phyloP scores from a whole-genome alignment of 2,113 vertebrate genomes.

The Acanthochromis polyacanthus region DNA sequence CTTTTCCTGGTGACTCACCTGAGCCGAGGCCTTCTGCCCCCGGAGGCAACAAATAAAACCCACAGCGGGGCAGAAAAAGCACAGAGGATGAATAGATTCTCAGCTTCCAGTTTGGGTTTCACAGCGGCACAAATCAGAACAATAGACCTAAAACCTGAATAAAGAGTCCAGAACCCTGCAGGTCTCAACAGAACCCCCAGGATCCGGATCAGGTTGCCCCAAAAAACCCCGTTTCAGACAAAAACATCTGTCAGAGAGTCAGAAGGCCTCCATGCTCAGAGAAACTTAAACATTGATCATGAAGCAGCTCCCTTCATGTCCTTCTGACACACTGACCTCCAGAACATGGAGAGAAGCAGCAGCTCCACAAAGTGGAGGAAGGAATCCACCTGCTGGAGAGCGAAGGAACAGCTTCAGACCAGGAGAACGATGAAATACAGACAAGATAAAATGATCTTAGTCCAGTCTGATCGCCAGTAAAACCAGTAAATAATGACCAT shows the following conservation, averaged over 20 bases:
- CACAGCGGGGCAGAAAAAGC: slow-evolving; percentile 23
- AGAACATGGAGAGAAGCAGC: slow-evolving; percentile 8
- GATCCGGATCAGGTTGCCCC: slow-evolving; percentile 69
- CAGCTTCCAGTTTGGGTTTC: slow-evolving; percentile 65
- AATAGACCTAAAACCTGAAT: slow-evolving; percentile 44
- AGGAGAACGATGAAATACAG: neutral
- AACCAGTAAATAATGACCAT: too few species aligned
- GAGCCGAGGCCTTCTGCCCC: slow-evolving; percentile 50
- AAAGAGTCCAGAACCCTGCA: slow-evolving; percentile 48
- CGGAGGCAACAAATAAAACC: slow-evolving; percentile 10
- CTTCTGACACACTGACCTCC: slow-evolving; percentile 8
- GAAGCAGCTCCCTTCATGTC: too few species aligned
- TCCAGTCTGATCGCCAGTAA: neutral
- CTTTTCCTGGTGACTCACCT: slow-evolving; percentile 68
- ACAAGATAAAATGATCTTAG: neutral
- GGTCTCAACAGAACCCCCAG: slow-evolving; percentile 44
- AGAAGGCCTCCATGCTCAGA: slow-evolving; percentile 11
- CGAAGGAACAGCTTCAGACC: slow-evolving; percentile 7
- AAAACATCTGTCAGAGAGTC: slow-evolving; percentile 51
- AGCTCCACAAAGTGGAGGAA: slow-evolving; percentile 54
- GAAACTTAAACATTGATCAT: slow-evolving; percentile 2
- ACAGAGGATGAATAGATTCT: slow-evolving; percentile 28
- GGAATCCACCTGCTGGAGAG: slow-evolving; percentile 69
- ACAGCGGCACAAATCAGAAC: slow-evolving; percentile 42
- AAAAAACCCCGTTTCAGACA: slow-evolving; percentile 67